Evolutionary conservation across 1,140 invertebrate species (phyloP).

Genomic region (Drosophila azteca): DNA sequence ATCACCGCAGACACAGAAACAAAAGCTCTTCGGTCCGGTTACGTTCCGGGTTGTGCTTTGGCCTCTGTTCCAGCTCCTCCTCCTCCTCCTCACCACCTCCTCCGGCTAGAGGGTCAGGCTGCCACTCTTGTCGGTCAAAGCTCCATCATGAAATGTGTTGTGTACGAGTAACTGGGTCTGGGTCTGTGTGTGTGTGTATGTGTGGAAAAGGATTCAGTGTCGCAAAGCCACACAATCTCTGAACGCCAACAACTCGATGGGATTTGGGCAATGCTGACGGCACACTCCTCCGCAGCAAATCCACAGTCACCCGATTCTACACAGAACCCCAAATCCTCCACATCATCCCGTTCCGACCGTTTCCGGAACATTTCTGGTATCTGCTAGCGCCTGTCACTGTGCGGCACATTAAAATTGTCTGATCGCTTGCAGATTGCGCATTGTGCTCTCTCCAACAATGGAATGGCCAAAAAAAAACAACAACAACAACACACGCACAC

Average conservation of each 20-base stretch:
- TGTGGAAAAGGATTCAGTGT: slow-evolving; percentile 16
- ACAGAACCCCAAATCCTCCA: background rate
- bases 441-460: slow-evolving; percentile 28
- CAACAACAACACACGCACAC: slow-evolving; percentile 13
- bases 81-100: background rate
- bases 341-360: background rate
- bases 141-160: slow-evolving; percentile 40
- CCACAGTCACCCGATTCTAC: background rate
- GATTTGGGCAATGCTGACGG: slow-evolving; percentile 33
- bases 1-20: slow-evolving; percentile 72
- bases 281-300: background rate
- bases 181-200: background rate
- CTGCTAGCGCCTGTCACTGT: slow-evolving; percentile 63
- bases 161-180: background rate
- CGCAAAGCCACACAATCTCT: slow-evolving; percentile 53
- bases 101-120: slow-evolving; percentile 27
- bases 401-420: slow-evolving; percentile 72
- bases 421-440: slow-evolving; percentile 73
- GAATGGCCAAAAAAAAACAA: slow-evolving; percentile 11
- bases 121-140: slow-evolving; percentile 60
- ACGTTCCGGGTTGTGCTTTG: slow-evolving; percentile 8
- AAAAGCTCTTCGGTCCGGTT: slow-evolving; percentile 6
- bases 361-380: slow-evolving; percentile 25
- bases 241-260: slow-evolving; percentile 37
- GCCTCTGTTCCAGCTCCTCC: slow-evolving; percentile 8